phyloP scores from a whole-genome alignment of 37 sponge, comb jelly and placozoan genomes.

The Cladorhizidae sp. region DNA sequence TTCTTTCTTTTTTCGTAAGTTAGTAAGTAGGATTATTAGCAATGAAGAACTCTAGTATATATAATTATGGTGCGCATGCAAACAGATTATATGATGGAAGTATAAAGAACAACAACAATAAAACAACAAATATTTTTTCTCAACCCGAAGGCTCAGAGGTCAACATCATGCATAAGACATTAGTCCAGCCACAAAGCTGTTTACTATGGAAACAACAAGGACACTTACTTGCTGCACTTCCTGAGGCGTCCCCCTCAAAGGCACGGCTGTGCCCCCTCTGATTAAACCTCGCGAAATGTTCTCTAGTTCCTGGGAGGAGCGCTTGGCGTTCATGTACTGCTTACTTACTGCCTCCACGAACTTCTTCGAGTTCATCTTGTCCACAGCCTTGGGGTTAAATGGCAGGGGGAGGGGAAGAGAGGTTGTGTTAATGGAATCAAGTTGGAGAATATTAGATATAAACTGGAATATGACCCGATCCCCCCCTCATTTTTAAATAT shows the following conservation, averaged over 20 bases:
- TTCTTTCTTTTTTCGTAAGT: too few species aligned
- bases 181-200: not conserved
- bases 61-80: too few species aligned
- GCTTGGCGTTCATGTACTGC: conserved; percentile 71
- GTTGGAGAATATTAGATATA: too few species aligned
- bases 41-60: too few species aligned
- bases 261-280: conserved; percentile 71
- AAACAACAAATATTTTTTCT: too few species aligned
- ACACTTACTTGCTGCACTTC: conserved; percentile 81
- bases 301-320: conserved; percentile 81
- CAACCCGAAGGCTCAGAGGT: too few species aligned
- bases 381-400: conserved; percentile 47
- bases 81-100: too few species aligned
- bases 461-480: too few species aligned
- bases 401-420: not conserved
- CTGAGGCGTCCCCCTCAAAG: conserved; percentile 75
- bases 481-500: too few species aligned
- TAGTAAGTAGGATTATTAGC: too few species aligned
- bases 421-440: too few species aligned
- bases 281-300: conserved; percentile 62
- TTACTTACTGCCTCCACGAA: conserved; percentile 70
- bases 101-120: too few species aligned
- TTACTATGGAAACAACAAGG: not conserved
- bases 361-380: conserved; percentile 73
- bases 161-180: not conserved